Evolutionary conservation across 2,113 vertebrate species (phyloP), one percentile per base, ranked within the genome.

Genomic region (Protomyctophum bolini): DNA sequence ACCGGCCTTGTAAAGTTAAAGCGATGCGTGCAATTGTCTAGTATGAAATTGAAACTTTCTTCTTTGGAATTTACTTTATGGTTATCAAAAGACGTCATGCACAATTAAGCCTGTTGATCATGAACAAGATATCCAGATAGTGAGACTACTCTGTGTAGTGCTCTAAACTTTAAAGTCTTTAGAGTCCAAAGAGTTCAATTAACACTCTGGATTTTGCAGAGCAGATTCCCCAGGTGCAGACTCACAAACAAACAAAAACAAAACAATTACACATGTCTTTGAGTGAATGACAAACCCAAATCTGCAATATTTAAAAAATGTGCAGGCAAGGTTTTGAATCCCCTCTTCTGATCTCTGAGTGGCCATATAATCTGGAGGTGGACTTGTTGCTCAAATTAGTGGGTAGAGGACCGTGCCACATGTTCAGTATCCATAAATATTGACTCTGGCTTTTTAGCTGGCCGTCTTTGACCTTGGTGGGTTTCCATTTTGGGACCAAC

Each of bases 341-440:
- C 75, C 74, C 47, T 89, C 87, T 80, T 89, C 81, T 90, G 91
- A 92, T 92, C 88, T 91, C 75, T 3, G 88, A 86, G 83, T 91
- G 92, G 91, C 91, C 87, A 69, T 93, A 91, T 94, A 93, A 94
- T 95, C 94, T 95, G 89, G 90, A 85, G 89, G 91, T 82, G 83
- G 83, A 88, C 77, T 88, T 87, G 87, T 92, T 95, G 93, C 93
- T 94, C 93, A 89, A 92, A 92, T 80, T 90, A 94, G 94, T 94
- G 95, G 96, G 94, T 94, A 94, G 92, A 93, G 94, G 91, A 94
- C 92, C 88, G 93, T 93, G 94, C 93, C 89, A 56, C 94, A 95
- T 95, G 94, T 93, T 93, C 95, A 90, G 91, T 92, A 93, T 95
- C 94, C 94, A 94, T 94, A 94, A 95, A 94, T 95, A 95, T 96